phyloP scores from a whole-genome alignment of 2,113 vertebrate genomes.

The Crotalus horridus region DNA sequence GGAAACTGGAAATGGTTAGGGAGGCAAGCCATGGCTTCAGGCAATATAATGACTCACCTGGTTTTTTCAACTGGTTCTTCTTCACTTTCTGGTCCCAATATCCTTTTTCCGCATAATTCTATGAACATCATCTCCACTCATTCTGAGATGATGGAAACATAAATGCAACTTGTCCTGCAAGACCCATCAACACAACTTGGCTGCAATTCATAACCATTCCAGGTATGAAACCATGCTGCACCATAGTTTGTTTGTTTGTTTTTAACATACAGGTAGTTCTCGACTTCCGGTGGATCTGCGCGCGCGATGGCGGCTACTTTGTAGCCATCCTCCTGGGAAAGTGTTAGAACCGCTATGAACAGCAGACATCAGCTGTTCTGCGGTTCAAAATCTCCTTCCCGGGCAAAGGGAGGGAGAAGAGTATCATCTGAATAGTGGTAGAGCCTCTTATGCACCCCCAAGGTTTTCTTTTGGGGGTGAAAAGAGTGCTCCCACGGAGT shows the following conservation, averaged over 20 bases:
- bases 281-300: too few species aligned
- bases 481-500: too few species aligned
- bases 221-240: constrained; percentile 48
- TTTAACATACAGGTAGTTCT: background rate
- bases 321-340: too few species aligned
- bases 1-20: background rate
- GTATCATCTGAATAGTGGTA: too few species aligned
- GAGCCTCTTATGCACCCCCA: too few species aligned
- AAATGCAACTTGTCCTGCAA: constrained; percentile 29
- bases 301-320: too few species aligned
- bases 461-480: too few species aligned
- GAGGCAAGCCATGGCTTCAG: background rate
- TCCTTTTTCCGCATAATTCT: constrained; percentile 4
- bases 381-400: too few species aligned
- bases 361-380: too few species aligned
- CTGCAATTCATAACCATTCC: constrained; percentile 2
- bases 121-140: constrained; percentile 16
- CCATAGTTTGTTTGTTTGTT: constrained; percentile 38
- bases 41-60: background rate
- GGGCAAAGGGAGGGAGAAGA: too few species aligned
- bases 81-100: constrained; percentile 17
- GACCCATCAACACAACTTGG: background rate
- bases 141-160: background rate
- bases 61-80: background rate
- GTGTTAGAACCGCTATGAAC: too few species aligned